These are phyloP conservation scores for Embiotoca jacksoni DNA, from an alignment of 2,113 vertebrate species.

Conservation along the genomic window DNA sequence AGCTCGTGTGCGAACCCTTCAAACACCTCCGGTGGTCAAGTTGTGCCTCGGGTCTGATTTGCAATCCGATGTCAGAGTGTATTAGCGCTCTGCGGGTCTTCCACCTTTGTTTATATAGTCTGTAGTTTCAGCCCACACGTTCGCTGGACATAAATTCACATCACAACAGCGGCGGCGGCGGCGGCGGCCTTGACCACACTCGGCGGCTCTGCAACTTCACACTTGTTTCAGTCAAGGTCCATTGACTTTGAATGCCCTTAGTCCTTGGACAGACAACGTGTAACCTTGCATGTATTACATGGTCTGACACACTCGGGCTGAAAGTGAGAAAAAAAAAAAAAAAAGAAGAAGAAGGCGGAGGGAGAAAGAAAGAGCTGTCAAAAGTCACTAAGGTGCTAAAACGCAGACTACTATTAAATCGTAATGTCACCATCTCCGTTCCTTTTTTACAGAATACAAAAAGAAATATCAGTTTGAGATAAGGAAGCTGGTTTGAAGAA, in stretches of 20 bases:
- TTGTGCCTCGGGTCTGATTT: conserved; percentile 46
- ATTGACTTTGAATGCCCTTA: conserved; percentile 70
- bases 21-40: conserved; percentile 50
- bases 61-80: conserved; percentile 52
- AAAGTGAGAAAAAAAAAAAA: conserved; percentile 39
- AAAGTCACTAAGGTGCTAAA: conserved; percentile 67
- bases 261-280: conserved; percentile 70
- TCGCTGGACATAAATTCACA: conserved; percentile 60
- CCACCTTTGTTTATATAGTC: conserved; percentile 58
- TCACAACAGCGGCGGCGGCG: conserved; percentile 50
- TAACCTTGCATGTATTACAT: conserved; percentile 75
- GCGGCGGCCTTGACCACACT: conserved; percentile 61
- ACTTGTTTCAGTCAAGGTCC: conserved; percentile 77
- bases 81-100: conserved; percentile 44
- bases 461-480: conserved; percentile 31
- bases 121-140: conserved; percentile 45
- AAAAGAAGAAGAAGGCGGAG: conserved; percentile 15
- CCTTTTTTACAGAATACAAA: conserved; percentile 43
- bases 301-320: conserved; percentile 65
- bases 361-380: conserved; percentile 64
- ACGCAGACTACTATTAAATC: conserved; percentile 62
- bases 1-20: conserved; percentile 24
- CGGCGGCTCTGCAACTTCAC: conserved; percentile 60
- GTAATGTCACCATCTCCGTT: conserved; percentile 70
- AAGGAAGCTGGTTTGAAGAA: conserved; percentile 39